These are phyloP conservation scores for zebrafish (Danio rerio) DNA, from an alignment of 2,113 vertebrate genomes.

Conservation along the genomic window GRCz12tu NC_133190.1:11511501-11512000, in stretches of 20 bases:
- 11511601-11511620: slow-evolving; percentile 10
- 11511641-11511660: neutral
- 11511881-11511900: slow-evolving; percentile 37
- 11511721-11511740: neutral
- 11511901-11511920: slow-evolving; percentile 31
- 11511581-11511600: slow-evolving; percentile 20
- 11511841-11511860: slow-evolving; percentile 30
- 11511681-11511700: neutral
- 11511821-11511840: slow-evolving; percentile 24
- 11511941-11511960: slow-evolving; percentile 36
- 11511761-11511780: slow-evolving; percentile 18
- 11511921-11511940: slow-evolving; percentile 28
- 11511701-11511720: neutral
- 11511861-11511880: slow-evolving; percentile 37
- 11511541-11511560: slow-evolving; percentile 52
- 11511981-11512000: slow-evolving; percentile 4
- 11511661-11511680: slow-evolving; percentile 5
- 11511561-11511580: slow-evolving; percentile 26
- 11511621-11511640: neutral
- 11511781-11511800: slow-evolving; percentile 25
- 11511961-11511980: slow-evolving; percentile 37
- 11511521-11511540: slow-evolving; percentile 34
- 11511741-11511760: neutral
- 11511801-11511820: slow-evolving; percentile 32
- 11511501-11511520: neutral